Conservation (phyloP, 2,113 vertebrate species). For the Heptranchias perlo region DNA sequence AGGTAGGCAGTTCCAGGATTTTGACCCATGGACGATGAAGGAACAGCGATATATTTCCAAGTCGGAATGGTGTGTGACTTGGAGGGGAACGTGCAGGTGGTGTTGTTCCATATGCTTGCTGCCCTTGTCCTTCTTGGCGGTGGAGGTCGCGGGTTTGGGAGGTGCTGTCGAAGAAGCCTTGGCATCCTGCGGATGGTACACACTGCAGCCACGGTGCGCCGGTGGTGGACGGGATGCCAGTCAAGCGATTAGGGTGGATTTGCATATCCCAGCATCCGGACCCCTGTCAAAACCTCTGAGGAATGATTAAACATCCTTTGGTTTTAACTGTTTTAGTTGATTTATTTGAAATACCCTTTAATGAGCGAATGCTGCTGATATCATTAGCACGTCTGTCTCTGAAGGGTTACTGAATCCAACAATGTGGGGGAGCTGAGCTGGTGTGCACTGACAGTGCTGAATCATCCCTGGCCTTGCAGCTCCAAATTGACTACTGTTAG, state of each 20-base stretch:
- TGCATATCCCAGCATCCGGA: neutral
- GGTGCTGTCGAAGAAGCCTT: too few species aligned
- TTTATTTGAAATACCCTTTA: neutral
- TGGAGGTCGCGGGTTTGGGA: too few species aligned
- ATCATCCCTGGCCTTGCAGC: neutral
- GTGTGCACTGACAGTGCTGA: neutral
- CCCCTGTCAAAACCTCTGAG: neutral
- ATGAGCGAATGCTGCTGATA: neutral
- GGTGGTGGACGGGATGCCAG: too few species aligned
- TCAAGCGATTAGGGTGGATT: neutral
- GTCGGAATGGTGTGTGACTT: too few species aligned
- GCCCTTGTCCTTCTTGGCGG: too few species aligned
- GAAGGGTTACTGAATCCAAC: neutral
- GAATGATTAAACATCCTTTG: neutral
- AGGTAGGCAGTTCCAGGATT: too few species aligned
- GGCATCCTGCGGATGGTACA: too few species aligned
- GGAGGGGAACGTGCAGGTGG: too few species aligned
- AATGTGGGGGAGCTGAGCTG: neutral
- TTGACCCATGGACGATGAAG: too few species aligned
- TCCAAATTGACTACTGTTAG: neutral
- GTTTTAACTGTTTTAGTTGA: neutral
- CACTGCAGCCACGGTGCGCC: too few species aligned
- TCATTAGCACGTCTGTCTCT: neutral
- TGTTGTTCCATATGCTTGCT: too few species aligned
- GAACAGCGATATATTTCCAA: too few species aligned